Evolutionary conservation across 2,888 invertebrate species (phyloP), one percentile per base, ranked within the genome.

Genomic region (Stratiomys singularior): DNA sequence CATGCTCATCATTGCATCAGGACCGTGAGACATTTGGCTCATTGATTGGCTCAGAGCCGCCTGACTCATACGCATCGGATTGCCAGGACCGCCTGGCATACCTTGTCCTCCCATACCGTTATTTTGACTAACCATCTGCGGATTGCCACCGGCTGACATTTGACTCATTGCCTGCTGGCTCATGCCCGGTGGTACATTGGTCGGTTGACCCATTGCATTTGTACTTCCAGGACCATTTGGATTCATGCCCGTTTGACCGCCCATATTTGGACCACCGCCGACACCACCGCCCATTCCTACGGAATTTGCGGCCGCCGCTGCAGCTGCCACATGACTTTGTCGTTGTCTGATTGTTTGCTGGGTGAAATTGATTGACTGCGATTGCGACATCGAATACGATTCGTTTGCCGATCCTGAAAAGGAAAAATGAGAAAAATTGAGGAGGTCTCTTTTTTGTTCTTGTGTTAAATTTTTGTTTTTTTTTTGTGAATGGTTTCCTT

Each of bases 341-440:
- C 84, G 86, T 81, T 88, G 86, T 9, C 81, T 80, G 71, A 82
- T 81, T 77, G 84, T 84, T 82, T 86, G 87, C 83, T 94, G 94
- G 28, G 93, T 92, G 86, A 95, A 95, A 88, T 94, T 95, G 85
- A 95, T 94, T 81, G 94, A 94, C 87, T 95, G 95, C 82, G 93
- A 92, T 88, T 95, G 95, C 52, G 94, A 93, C 85, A 94, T 91
- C 58, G 93, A 92, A 85, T 94, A 94, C 52, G 89, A 87, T 81
- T 87, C 86, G 81, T 86, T 86, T 82, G 84, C 82, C 82, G 85
- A 83, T 82, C 85, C 87, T 87, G 77, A 11, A 72, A 78, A 64
- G 52, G 37, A 37, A 9, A 37, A 37, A 5, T 5, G 9, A 9
- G 37, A 37, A 9, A 37, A 5, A 9, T 3, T 37, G 37, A 37